Evolutionary conservation across 2,113 vertebrate species (phyloP).

Genomic region (Motacilla alba): DNA sequence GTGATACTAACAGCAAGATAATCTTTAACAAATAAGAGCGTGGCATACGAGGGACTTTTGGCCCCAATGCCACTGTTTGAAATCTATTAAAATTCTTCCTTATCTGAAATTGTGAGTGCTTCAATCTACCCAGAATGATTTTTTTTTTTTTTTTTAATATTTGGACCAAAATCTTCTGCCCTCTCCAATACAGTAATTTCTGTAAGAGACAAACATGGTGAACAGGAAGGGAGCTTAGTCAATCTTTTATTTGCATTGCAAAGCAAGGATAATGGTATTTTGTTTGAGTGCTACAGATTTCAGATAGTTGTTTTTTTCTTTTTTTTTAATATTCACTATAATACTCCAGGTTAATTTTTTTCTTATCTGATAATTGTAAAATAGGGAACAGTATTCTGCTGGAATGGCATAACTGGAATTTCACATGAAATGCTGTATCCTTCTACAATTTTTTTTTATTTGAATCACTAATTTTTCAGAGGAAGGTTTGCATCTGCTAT

Average conservation of each 20-base stretch:
- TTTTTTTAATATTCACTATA: background rate
- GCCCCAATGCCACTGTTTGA: background rate
- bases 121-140: background rate
- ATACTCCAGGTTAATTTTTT: background rate
- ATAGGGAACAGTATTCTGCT: background rate
- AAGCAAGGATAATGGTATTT: background rate
- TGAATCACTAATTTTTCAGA: background rate
- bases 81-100: background rate
- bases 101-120: background rate
- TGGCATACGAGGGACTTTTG: background rate
- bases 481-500: background rate
- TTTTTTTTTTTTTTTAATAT: background rate
- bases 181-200: background rate
- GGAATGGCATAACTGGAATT: background rate
- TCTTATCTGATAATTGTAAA: background rate
- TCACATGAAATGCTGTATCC: background rate
- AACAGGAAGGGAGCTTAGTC: background rate
- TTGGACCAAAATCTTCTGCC: background rate
- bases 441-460: background rate
- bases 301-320: background rate
- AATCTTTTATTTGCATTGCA: background rate
- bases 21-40: background rate
- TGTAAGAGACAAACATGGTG: rapidly evolving
- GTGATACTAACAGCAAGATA: background rate
- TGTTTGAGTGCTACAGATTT: background rate